phyloP scores from a whole-genome alignment of 2,113 vertebrate genomes.

The Agapornis roseicollis region DNA sequence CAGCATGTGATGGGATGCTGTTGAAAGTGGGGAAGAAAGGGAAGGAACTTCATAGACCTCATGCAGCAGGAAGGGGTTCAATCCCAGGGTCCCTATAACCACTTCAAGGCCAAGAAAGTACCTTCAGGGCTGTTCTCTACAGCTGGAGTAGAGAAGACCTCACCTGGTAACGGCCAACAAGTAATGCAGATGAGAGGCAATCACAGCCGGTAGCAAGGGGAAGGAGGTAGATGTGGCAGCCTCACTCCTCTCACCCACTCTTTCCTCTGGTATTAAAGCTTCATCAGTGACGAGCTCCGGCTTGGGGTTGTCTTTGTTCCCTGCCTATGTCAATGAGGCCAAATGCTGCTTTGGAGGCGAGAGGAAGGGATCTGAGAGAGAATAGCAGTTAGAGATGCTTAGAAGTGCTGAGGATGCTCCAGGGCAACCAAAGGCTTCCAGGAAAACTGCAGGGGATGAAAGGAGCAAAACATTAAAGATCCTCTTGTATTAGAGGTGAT shows the following conservation, averaged over 20 bases:
- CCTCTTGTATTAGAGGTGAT: too few species aligned
- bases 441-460: background rate
- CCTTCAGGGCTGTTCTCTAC: too few species aligned
- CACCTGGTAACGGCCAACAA: background rate
- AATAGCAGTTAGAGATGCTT: background rate
- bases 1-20: fast-evolving
- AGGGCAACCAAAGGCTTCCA: background rate
- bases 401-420: background rate
- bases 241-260: background rate
- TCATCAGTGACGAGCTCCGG: background rate
- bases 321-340: background rate
- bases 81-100: too few species aligned
- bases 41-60: too few species aligned
- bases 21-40: too few species aligned
- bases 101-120: too few species aligned
- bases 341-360: background rate
- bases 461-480: background rate
- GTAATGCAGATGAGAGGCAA: background rate
- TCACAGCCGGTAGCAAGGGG: background rate
- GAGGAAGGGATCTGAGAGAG: background rate
- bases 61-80: too few species aligned
- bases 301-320: background rate
- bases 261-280: background rate
- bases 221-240: background rate
- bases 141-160: too few species aligned